Evolutionary conservation across 1,140 invertebrate genomes (phyloP).

Genomic region (Elymnias hypermnestra): DNA sequence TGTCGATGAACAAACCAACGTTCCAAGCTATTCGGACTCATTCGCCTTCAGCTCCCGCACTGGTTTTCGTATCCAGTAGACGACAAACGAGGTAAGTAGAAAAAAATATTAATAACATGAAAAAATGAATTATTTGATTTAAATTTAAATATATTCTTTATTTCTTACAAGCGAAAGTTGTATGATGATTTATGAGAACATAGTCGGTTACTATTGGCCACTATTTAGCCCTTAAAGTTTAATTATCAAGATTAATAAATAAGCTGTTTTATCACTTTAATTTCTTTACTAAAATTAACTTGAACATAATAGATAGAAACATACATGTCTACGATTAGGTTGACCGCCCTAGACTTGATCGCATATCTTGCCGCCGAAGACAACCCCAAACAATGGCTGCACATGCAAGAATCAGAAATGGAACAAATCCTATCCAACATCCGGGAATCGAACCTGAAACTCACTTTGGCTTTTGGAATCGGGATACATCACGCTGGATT

Average conservation of each 20-base stretch:
- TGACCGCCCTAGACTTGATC: conserved; percentile 98
- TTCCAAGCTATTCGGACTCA: conserved; percentile 96
- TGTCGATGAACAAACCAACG: conserved; percentile 99
- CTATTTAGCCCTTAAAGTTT: too few species aligned
- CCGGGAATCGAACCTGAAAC: conserved; percentile 93
- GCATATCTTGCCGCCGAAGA: conserved; percentile 93
- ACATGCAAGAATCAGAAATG: conserved; percentile 92
- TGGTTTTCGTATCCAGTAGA: conserved; percentile 98
- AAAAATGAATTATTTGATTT: too few species aligned
- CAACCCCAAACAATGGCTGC: conserved; percentile 96
- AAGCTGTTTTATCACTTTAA: not conserved
- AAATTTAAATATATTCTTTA: too few species aligned
- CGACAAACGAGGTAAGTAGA: conserved; percentile 87
- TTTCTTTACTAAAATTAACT: not conserved
- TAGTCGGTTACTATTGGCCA: too few species aligned
- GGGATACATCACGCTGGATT: conserved; percentile 98
- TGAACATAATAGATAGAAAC: too few species aligned
- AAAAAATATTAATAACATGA: not conserved
- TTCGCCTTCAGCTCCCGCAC: conserved; percentile 91
- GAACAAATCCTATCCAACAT: conserved; percentile 85
- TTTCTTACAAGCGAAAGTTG: too few species aligned
- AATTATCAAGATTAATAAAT: not conserved
- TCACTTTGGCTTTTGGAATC: conserved; percentile 97
- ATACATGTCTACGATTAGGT: conserved; percentile 57
- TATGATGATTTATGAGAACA: too few species aligned